Conservation (phyloP, 2,888 invertebrate genomes). For the Steromphala cineraria region DNA sequence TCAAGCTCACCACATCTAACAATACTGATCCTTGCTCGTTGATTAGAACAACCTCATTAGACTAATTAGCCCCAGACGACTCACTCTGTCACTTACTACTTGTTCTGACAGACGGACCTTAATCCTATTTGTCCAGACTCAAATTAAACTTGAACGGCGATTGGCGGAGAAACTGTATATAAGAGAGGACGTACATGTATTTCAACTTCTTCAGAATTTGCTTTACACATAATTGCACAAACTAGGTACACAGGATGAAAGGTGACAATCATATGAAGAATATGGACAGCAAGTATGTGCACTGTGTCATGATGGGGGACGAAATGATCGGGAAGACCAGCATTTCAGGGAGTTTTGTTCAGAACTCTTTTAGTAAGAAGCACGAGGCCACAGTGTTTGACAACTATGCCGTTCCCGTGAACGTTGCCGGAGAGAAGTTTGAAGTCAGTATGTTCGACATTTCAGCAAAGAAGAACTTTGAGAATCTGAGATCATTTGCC, state of each 20-base stretch:
- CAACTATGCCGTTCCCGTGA: slow-evolving; percentile 53
- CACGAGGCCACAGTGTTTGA: slow-evolving; percentile 60
- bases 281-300: slow-evolving; percentile 39
- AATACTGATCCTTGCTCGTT: too few species aligned
- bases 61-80: too few species aligned
- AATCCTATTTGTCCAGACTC: too few species aligned
- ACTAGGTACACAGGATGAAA: neutral
- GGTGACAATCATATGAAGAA: neutral
- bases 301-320: slow-evolving; percentile 60
- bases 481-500: slow-evolving; percentile 56
- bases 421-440: slow-evolving; percentile 58
- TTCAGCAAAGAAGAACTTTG: slow-evolving; percentile 62
- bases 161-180: too few species aligned
- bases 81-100: too few species aligned
- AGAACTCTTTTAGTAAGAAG: slow-evolving; percentile 38
- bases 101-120: too few species aligned
- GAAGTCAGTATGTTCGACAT: slow-evolving; percentile 61
- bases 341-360: slow-evolving; percentile 50
- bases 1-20: too few species aligned
- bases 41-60: too few species aligned
- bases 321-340: slow-evolving; percentile 65
- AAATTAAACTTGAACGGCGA: too few species aligned
- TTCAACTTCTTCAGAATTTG: too few species aligned
- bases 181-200: too few species aligned
- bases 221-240: too few species aligned